Base-by-base conservation (phyloP, 2,888 invertebrate genomes). In the Helleia helle region DNA sequence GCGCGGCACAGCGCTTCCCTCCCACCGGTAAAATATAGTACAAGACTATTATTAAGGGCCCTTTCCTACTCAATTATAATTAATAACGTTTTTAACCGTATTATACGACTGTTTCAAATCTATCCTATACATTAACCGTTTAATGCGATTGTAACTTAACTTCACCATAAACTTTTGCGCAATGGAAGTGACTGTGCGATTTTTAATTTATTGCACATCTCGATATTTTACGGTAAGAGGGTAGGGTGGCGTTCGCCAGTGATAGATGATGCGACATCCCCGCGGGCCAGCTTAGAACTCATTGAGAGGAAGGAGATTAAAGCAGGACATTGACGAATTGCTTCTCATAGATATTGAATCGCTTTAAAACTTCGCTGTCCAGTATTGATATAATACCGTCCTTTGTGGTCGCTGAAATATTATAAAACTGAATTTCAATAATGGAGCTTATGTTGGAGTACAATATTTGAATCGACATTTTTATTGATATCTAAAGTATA, bases 281-380 rank as follows among this genome's bases (percentile, higher is more conserved):
- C 66, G 63, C 56, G 58, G 58, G 59, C 67, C 58, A 65, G 74
- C 74, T 75, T 73, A 74, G 65, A 65, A 66, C 73, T 75, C 79
- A 79, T 76, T 74, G 76, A 75, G 71, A 70, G 64, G 45, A 45
- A 31, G n/a, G n/a, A n/a, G 77, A 79, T 81, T 81, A 81, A 71
- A 71, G 65, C 60, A 62, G 58, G 80, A 80, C 83, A 70, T 77
- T 80, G 80, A 81, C 76, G 75, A 70, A 81, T 81, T 69, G 72
- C 73, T 58, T 60, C 71, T 66, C 63, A 67, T 63, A 71, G 73
- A 73, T 76, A 68, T 74, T 71, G 68, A 72, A 76, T 76, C 69
- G 71, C 69, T 77, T 77, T 79, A 76, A 79, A 79, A 79, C 71
- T 50, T 46, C 40, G 38, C 48, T 45, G 43, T 40, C 41, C 47